Base-by-base conservation (phyloP, 2,113 vertebrate species). In the Rhea pennata region DNA sequence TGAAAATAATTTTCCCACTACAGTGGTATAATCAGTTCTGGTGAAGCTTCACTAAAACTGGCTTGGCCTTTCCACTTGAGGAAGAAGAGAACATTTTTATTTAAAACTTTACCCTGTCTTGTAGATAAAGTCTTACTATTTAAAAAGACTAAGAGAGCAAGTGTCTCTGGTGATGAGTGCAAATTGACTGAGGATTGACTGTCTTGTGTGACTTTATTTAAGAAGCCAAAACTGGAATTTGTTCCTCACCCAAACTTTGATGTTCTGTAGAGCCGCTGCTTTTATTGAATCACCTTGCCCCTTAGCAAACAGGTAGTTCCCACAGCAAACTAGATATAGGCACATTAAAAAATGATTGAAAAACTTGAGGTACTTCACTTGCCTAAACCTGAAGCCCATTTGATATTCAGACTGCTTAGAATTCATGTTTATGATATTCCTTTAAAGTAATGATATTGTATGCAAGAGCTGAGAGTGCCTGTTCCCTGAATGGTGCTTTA, bases 261-360 rank as follows among this genome's bases (percentile, higher is more conserved):
- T 29, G 24, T 62, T 44, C 39, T 36, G 54, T 27, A 44, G 33
- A 65, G 56, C 19, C 31, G 36, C n/a, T 0, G 4, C 54, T 31
- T 9, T 8, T 7, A 4, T 6, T 22, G 44, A 23, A 7, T 19
- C 7, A 4, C 6, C 74, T 29, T 8, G 5, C 27, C 61, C 36
- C 36, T 62, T 1, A 0, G 50, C 3, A 3, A 8, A 19, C 13
- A 0, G 8, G 10, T 9, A 29, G 20, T 27, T 75, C 53, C 72
- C n/a, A 12, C 31, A 61, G 42, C 2, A 1, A 16, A 0, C 0
- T 0, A n/a, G 16, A 4, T 36, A 5, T 0, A 6, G 33, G 33
- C 40, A 14, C 53, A 1, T 48, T 6, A n/a, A 72, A 40, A 42
- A 40, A 31, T 2, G 2, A 10, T 3, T 11, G 59, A 12, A 59